Percentiles rank a stretch among this genome's conserved stretches.
phyloP scores from a whole-genome alignment of 2,888 invertebrate species.

The Lutraria lutraria region DNA sequence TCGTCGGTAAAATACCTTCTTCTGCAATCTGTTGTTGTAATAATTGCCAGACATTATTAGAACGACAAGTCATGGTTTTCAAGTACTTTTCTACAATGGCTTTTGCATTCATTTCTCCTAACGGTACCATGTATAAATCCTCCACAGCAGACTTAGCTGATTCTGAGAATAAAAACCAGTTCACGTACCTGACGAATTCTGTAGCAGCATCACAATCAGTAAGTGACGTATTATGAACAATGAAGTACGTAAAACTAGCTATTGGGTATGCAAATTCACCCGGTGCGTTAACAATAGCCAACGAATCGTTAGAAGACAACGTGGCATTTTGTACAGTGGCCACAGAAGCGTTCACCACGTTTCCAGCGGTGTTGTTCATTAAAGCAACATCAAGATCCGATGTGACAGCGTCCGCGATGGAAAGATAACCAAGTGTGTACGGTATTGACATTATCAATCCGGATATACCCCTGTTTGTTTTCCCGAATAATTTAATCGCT shows the following conservation, averaged over 20 bases:
- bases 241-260: constrained; percentile 82
- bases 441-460: constrained; percentile 75
- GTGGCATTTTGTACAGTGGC: constrained; percentile 76
- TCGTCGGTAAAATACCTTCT: constrained; percentile 67
- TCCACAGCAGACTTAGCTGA: constrained; percentile 65
- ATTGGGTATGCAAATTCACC: constrained; percentile 79
- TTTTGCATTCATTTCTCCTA: constrained; percentile 66
- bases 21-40: constrained; percentile 69
- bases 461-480: constrained; percentile 76
- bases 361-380: constrained; percentile 74
- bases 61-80: constrained; percentile 75
- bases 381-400: constrained; percentile 69
- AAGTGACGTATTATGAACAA: constrained; percentile 72
- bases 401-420: constrained; percentile 74
- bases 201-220: constrained; percentile 76
- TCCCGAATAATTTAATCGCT: constrained; percentile 73
- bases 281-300: constrained; percentile 67
- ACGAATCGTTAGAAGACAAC: constrained; percentile 60
- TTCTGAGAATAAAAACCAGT: constrained; percentile 78
- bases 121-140: constrained; percentile 73
- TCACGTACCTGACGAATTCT: constrained; percentile 82
- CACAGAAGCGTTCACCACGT: constrained; percentile 66
- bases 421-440: constrained; percentile 82
- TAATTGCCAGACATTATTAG: constrained; percentile 72
- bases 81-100: constrained; percentile 71